Evolutionary conservation across 2,888 invertebrate genomes (phyloP), one percentile per base, ranked within the genome.

Genomic region (Drosophila birchii): DNA sequence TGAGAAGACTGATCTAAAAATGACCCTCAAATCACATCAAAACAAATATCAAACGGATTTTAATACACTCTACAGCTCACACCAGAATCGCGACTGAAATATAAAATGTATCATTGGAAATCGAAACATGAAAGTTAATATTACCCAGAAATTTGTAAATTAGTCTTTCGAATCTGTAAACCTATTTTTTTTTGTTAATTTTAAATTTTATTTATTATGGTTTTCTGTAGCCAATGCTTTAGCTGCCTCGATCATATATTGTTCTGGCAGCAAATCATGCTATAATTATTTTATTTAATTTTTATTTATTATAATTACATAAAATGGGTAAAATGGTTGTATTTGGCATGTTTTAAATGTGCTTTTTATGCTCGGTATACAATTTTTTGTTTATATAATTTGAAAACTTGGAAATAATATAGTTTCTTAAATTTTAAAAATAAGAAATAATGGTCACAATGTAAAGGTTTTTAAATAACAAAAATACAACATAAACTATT

Each of bases 291-390:
- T 44, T 14, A 23, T 44, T 44, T 45, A 6, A 5, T 5, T 23
- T 23, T 14, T 23, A 45, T 29, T 45, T 23, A n/a, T 5, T 5
- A 1, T 9, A 26, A 16, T 16, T 8, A 2, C 5, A 9, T 26
- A 5, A 45, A 26, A n/a, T 3, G 11, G 45, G n/a, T 6, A 11
- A n/a, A 11, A 29, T 11, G 29, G 29, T 47, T 47, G 47, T 47
- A 47, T 11, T n/a, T 11, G 11, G 47, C 47, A 47, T 47, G 29
- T 11, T 47, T n/a, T 47, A 5, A 47, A 47, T 47, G 47, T 47
- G 47, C 47, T 47, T n/a, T n/a, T n/a, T 26, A 5, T 16, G 26
- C 45, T n/a, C 9, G n/a, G 23, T 26, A 9, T 16, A 45, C 8
- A 7, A 26, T 45, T 45, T 23, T 16, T 26, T 45, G 7, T 26